Conservation (phyloP, 2,888 invertebrate genomes). For the Drosophila fulvimacula region DNA sequence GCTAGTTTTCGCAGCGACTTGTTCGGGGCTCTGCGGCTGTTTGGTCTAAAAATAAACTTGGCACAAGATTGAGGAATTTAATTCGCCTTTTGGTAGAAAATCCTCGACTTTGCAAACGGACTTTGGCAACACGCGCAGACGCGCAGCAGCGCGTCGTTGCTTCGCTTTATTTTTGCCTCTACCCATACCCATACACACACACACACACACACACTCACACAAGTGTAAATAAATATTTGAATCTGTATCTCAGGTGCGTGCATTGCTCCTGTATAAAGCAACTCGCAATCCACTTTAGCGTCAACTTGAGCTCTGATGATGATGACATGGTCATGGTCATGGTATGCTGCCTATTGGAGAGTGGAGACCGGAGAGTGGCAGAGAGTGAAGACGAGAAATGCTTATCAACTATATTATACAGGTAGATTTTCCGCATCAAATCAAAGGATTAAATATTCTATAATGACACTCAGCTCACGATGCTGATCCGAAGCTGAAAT, state of each 20-base stretch:
- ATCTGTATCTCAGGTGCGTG: conserved; percentile 51
- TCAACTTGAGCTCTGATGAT: conserved; percentile 66
- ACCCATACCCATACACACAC: conserved; percentile 1
- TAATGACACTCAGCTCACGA: conserved; percentile 55
- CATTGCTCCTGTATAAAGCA: conserved; percentile 57
- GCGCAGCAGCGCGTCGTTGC: conserved; percentile 18
- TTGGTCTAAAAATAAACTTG: conserved; percentile 79
- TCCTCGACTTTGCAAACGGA: conserved; percentile 81
- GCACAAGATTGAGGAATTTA: conserved; percentile 81
- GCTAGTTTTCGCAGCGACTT: conserved; percentile 66
- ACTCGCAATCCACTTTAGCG: conserved; percentile 66
- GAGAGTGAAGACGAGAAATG: conserved; percentile 18
- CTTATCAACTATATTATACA: conserved; percentile 52
- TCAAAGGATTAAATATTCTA: conserved; percentile 67
- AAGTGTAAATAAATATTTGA: conserved; percentile 32
- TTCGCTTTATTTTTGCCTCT: conserved; percentile 30
- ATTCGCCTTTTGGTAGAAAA: conserved; percentile 82
- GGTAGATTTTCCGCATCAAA: conserved; percentile 70
- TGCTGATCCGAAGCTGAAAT: conserved; percentile 46
- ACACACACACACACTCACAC: background rate
- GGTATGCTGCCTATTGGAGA: conserved; percentile 53
- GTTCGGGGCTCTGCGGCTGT: conserved; percentile 38
- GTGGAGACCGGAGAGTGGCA: conserved; percentile 16
- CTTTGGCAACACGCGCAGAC: conserved; percentile 66
- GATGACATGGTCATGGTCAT: conserved; percentile 66